Percentiles rank a stretch among this genome's conserved stretches.
Evolutionary conservation across 2,888 invertebrate genomes (phyloP).

Genomic region (Leptodirus hochenwartii): DNA sequence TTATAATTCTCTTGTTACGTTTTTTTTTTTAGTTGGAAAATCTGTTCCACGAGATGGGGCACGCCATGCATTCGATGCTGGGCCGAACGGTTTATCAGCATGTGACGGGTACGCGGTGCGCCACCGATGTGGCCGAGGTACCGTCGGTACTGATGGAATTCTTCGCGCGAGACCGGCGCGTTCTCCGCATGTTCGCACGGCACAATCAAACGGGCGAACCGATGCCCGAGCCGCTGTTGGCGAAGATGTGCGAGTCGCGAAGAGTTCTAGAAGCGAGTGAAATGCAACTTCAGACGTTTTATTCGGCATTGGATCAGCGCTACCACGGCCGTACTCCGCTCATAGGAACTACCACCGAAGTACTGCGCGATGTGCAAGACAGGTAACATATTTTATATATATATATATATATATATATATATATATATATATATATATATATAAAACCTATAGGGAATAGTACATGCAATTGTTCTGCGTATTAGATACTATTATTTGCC

Average conservation of each 20-base stretch:
- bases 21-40: too few species aligned
- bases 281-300: conserved; percentile 53
- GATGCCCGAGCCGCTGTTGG: conserved; percentile 63
- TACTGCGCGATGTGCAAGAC: conserved; percentile 56
- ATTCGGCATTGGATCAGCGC: conserved; percentile 78
- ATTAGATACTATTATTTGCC: conserved; percentile 78
- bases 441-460: too few species aligned
- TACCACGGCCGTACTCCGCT: conserved; percentile 54
- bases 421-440: too few species aligned
- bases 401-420: too few species aligned
- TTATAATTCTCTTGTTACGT: too few species aligned
- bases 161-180: conserved; percentile 78
- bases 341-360: conserved; percentile 44
- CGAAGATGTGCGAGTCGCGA: conserved; percentile 68
- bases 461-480: too few species aligned
- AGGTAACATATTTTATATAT: too few species aligned
- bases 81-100: conserved; percentile 77
- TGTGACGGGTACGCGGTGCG: conserved; percentile 90
- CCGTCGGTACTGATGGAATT: conserved; percentile 98
- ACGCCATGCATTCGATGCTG: conserved; percentile 97
- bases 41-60: conserved; percentile 97
- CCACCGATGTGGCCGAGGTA: conserved; percentile 97
- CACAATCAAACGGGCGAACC: conserved; percentile 80
- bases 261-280: conserved; percentile 78
- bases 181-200: conserved; percentile 68